These are phyloP conservation scores for Meganola albula DNA, from an alignment of 2,888 invertebrate genomes.

Conservation along the genomic window DNA sequence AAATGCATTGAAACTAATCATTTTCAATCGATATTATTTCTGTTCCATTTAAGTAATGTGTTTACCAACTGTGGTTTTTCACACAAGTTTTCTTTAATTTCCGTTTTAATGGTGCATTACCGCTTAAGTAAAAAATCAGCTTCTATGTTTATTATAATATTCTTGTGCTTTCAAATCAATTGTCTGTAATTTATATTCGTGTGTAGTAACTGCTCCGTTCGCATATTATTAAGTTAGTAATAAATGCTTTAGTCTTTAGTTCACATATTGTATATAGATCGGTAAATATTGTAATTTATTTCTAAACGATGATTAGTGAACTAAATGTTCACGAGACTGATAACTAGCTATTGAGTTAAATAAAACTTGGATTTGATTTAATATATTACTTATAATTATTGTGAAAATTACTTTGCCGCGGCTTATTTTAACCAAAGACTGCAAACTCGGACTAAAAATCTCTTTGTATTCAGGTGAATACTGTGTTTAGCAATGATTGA, in stretches of 20 bases:
- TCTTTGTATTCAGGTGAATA: too few species aligned
- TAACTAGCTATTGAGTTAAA: slow-evolving; percentile 36
- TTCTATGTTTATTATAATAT: slow-evolving; percentile 20
- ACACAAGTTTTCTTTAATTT: slow-evolving; percentile 11
- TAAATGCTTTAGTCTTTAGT: slow-evolving; percentile 20
- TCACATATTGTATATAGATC: slow-evolving; percentile 36
- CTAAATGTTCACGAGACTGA: slow-evolving; percentile 54
- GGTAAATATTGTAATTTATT: slow-evolving; percentile 40
- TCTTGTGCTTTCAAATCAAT: slow-evolving; percentile 26
- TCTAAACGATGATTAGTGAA: slow-evolving; percentile 40
- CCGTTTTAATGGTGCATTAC: too few species aligned
- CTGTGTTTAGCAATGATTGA: too few species aligned
- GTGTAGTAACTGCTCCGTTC: slow-evolving; percentile 18
- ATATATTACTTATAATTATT: slow-evolving; percentile 21
- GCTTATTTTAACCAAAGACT: slow-evolving; percentile 49
- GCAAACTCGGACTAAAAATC: slow-evolving; percentile 26
- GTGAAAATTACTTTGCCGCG: slow-evolving; percentile 26
- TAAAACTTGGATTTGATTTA: slow-evolving; percentile 24
- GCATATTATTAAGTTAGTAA: slow-evolving; percentile 18
- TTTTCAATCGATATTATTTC: slow-evolving; percentile 31
- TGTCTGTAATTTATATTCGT: slow-evolving; percentile 18
- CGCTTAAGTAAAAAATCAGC: too few species aligned
- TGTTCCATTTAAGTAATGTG: slow-evolving; percentile 17
- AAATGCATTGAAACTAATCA: slow-evolving; percentile 31
- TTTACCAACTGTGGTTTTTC: slow-evolving; percentile 12